A percentile compares a stretch with the other conserved stretches of the same genome.
These are phyloP conservation scores for Marmota flaviventris DNA, from an alignment of 2,113 vertebrate genomes.

Conservation along the genomic window DNA sequence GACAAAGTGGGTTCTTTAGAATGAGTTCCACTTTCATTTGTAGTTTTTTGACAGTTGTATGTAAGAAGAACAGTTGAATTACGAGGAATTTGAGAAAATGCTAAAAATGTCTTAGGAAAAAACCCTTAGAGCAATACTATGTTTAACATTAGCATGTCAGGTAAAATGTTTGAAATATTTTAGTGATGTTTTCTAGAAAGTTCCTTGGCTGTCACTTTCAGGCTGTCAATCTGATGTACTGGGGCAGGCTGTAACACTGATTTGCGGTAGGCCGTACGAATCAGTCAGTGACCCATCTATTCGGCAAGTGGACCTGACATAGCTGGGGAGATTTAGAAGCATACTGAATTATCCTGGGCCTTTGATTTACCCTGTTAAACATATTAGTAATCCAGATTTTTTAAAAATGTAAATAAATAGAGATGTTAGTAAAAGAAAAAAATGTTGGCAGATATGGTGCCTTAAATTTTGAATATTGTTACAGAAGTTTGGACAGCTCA, in stretches of 20 bases:
- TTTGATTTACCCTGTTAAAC: background rate
- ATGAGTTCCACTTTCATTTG: background rate
- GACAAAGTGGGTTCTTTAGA: background rate
- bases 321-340: background rate
- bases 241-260: background rate
- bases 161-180: conserved; percentile 37
- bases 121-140: background rate
- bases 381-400: background rate
- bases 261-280: background rate
- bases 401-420: background rate
- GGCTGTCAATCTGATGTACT: background rate
- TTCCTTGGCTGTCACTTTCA: background rate
- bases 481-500: background rate
- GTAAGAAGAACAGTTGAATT: background rate
- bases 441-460: background rate
- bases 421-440: background rate
- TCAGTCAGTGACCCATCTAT: background rate
- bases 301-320: background rate
- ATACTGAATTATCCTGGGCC: background rate
- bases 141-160: background rate
- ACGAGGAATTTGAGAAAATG: conserved; percentile 44
- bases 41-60: background rate
- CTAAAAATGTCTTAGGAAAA: background rate
- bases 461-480: background rate
- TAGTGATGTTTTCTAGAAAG: background rate